A percentile compares a stretch with the other conserved stretches of the same genome.
These are phyloP conservation scores for Eupsittula cactorum DNA, from an alignment of 2,113 vertebrate genomes.

Conservation along the genomic window DNA sequence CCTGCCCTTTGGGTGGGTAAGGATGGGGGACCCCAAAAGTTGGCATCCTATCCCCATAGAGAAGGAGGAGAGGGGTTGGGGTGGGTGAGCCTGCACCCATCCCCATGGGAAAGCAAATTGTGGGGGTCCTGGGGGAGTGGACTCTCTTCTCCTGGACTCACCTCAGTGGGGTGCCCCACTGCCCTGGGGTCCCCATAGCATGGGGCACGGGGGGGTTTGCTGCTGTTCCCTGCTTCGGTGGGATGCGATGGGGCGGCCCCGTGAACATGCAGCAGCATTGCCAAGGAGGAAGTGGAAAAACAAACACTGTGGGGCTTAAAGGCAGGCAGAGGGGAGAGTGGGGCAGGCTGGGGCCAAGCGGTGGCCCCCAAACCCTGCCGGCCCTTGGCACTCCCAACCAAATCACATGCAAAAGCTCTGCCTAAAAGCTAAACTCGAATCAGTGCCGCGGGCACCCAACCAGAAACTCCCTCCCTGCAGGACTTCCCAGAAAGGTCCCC, in stretches of 20 bases:
- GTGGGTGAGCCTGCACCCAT: rapidly evolving
- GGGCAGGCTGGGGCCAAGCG: background rate
- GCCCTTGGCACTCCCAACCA: background rate
- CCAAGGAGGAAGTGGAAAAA: conserved; percentile 1
- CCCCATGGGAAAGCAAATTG: background rate
- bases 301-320: background rate
- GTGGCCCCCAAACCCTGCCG: rapidly evolving
- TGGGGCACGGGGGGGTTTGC: background rate
- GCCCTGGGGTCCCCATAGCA: rapidly evolving
- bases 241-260: rapidly evolving
- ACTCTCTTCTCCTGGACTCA: background rate
- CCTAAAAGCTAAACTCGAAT: background rate
- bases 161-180: rapidly evolving
- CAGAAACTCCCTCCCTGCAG: background rate
- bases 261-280: rapidly evolving
- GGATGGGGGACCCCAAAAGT: background rate
- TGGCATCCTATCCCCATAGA: rapidly evolving
- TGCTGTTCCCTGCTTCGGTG: background rate
- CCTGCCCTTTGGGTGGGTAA: background rate
- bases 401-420: background rate
- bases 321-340: rapidly evolving
- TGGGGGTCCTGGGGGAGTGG: too few species aligned
- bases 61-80: background rate
- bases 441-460: rapidly evolving
- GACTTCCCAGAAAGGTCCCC: background rate